Evolutionary conservation across 2,113 vertebrate genomes (phyloP), one percentile per base, ranked within the genome.

Genomic region (Ictalurus furcatus): DNA sequence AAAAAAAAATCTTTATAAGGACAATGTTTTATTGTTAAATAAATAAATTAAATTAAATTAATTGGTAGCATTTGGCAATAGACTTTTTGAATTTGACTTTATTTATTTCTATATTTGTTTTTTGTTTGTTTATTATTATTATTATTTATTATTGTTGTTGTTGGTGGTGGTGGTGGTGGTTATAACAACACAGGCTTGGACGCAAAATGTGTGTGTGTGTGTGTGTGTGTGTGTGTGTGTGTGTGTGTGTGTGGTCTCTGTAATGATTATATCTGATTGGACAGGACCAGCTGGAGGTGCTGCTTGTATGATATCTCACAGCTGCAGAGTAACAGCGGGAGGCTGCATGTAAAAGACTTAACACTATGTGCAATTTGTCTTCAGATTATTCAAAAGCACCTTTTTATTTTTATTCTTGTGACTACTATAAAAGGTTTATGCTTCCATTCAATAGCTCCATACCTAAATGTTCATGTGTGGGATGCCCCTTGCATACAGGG

Each of bases 261-360:
- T 87, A 87, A 71, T 82, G 65, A 89, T 80, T 85, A 67, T 69
- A 82, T 82, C 30, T 83, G 80, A 83, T 56, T 59, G 56, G 74
- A 63, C 67, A 56, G 40, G 44, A 23, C 37, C 74, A 87, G 73
- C 73, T 61, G 85, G 71, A 28, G 80, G 73, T 74, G 74, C 78
- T 86, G 88, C 63, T 71, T 88, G 65, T 83, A 34, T 91, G 52
- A 69, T 73, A 87, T 87, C 82, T 71, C 52, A 56, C 61, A 87
- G 76, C 67, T 11, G 40, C 65, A 54, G 52, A 52, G n/a, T 80
- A 56, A 54, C 54, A 59, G 54, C 13, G 2, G 16, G 81, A 61
- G 3, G 30, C 80, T 34, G 37, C 19, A 37, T 13, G 19, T 40
- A 40, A 83, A 80, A 37, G 30, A 5, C 11, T 0, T 6, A 59